Evolutionary conservation across 2,797 vertebrate genomes (phyloP), one percentile per base, ranked within the genome.

Genomic region (Diceros bicornis): DNA sequence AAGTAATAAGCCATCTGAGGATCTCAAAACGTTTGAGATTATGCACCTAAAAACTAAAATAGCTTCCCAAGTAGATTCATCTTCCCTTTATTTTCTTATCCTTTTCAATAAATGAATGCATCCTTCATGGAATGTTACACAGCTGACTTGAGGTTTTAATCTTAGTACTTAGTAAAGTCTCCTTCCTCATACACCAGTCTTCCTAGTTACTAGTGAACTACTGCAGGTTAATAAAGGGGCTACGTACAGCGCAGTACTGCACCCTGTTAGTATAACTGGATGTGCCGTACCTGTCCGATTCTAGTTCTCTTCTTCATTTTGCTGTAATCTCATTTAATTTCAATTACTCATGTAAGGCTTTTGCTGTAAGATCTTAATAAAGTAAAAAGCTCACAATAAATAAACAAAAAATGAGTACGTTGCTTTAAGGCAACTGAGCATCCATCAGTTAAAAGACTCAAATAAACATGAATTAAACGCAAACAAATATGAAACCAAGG

Each of bases 281-380:
- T 98, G 97, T 89, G 95, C 97, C 98, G 98, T 99, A 99, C 98
- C 98, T 99, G 98, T 98, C 98, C 94, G 97, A 95, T 77, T 98
- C 98, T 98, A 99, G 97, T 97, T 98, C 98, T 98, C 97, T 98
- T 99, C 98, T 98, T 98, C 98, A 98, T 98, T 98, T 98, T 97
- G 98, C 97, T 98, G 98, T 98, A 98, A 98, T 98, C 96, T 98
- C 98, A 98, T 98, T 98, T 98, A 98, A 98, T 98, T 98, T 99
- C 98, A 99, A 98, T 98, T 98, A 98, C 98, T 98, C 98, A 98
- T 97, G 97, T 97, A 99, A 98, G 98, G 98, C 89, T 98, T 98
- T 99, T 7, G 97, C 98, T 98, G 98, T 98, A 99, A 99, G 98
- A 99, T 98, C 99, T 99, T 98, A 98, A 98, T 85, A 0, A 99